These are phyloP conservation scores for Hydractinia echinata DNA, from an alignment of 30 jellyfish, hydroid and myxozoan species.

Conservation along the genomic window DNA sequence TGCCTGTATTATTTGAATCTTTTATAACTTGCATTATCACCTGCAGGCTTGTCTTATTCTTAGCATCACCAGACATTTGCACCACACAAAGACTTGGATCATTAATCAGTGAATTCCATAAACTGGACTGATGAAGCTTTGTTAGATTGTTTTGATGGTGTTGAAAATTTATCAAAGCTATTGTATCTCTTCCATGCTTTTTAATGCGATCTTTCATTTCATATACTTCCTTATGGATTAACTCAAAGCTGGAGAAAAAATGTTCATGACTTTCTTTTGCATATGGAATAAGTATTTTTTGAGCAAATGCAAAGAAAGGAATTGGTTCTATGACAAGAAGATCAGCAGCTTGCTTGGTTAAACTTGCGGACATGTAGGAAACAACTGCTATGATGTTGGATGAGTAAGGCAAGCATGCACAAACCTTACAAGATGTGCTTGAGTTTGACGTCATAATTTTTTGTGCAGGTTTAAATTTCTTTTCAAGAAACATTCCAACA, in stretches of 20 bases:
- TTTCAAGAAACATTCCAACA: neutral
- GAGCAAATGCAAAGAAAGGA: constrained; percentile 9
- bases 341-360: constrained; percentile 19
- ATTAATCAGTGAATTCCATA: neutral
- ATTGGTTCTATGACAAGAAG: neutral
- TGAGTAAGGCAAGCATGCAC: neutral
- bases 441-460: neutral
- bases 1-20: neutral
- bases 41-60: neutral
- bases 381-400: constrained; percentile 13
- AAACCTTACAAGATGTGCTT: neutral
- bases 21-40: neutral
- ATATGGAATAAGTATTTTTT: neutral
- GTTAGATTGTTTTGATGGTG: neutral
- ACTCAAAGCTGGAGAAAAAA: constrained; percentile 9
- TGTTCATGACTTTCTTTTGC: neutral
- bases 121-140: neutral
- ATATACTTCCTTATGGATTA: neutral
- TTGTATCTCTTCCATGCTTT: neutral
- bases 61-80: neutral
- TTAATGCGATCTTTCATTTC: constrained; percentile 8
- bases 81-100: neutral
- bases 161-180: constrained; percentile 4
- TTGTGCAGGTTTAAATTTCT: neutral
- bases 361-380: constrained; percentile 17